phyloP scores from a whole-genome alignment of 2,113 vertebrate species.

The Trachemys scripta region DNA sequence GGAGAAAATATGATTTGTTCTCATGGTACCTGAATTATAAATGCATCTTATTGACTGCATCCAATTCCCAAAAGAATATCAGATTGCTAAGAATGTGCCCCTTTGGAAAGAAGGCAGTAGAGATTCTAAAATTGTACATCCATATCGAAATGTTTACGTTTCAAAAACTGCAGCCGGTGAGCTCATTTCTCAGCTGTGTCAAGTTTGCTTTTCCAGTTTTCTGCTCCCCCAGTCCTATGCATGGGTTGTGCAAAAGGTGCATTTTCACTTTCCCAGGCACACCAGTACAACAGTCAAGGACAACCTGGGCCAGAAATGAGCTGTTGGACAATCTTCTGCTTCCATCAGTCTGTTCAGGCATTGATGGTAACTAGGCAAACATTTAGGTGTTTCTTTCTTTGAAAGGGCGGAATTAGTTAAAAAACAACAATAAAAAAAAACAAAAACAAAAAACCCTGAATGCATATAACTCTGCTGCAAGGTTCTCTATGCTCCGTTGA shows the following conservation, averaged over 20 bases:
- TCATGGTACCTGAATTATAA: constrained; percentile 59
- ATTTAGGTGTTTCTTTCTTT: background rate
- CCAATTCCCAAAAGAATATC: background rate
- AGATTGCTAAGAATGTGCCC: background rate
- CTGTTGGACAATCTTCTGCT: background rate
- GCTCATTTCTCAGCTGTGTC: background rate
- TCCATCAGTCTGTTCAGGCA: background rate
- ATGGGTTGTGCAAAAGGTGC: background rate
- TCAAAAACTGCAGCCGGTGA: background rate
- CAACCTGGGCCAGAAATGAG: background rate
- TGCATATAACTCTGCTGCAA: background rate
- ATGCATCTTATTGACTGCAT: constrained; percentile 46
- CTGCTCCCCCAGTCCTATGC: background rate
- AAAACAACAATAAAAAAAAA: no score
- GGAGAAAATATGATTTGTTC: constrained; percentile 47
- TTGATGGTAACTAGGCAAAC: background rate
- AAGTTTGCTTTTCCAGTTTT: background rate
- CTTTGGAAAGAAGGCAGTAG: background rate
- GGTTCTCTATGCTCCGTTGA: background rate
- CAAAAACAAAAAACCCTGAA: background rate
- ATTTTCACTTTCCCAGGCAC: background rate
- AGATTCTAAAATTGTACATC: background rate
- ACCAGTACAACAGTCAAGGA: background rate
- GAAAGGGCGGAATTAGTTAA: background rate
- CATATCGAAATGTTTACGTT: background rate